Conservation (phyloP, 2,888 invertebrate genomes). For the Gastrophysa polygoni region DNA sequence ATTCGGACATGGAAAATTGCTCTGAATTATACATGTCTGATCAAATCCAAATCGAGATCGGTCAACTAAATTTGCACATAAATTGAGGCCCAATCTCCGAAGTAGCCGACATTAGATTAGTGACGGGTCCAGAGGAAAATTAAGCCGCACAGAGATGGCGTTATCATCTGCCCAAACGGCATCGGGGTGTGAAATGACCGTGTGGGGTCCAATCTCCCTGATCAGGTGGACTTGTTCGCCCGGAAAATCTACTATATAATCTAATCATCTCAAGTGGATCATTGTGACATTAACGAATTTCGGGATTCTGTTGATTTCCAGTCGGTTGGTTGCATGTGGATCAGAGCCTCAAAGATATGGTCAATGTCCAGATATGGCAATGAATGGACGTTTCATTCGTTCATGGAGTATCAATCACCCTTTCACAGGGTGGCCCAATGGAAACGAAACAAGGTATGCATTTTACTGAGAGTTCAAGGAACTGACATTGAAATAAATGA, state of each 20-base stretch:
- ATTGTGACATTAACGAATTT: conserved; percentile 13
- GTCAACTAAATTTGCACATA: conserved; percentile 8
- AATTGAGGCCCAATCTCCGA: conserved; percentile 19
- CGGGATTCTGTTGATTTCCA: not conserved
- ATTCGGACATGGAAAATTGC: not conserved
- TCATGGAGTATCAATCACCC: too few species aligned
- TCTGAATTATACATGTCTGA: too few species aligned
- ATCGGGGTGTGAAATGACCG: conserved; percentile 45
- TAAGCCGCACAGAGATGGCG: conserved; percentile 29
- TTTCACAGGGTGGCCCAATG: too few species aligned
- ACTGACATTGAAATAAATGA: too few species aligned
- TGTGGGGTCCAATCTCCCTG: conserved; percentile 37
- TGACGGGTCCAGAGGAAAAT: conserved; percentile 23
- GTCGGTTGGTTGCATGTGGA: not conserved
- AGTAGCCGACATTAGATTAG: conserved; percentile 29
- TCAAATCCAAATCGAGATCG: too few species aligned
- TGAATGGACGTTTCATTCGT: too few species aligned
- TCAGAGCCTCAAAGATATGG: not conserved
- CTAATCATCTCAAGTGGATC: conserved; percentile 32
- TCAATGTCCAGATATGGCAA: too few species aligned
- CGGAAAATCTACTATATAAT: conserved; percentile 38
- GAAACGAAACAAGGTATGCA: too few species aligned
- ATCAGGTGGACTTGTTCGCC: conserved; percentile 37
- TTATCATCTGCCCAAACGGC: conserved; percentile 46
- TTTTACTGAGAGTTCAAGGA: too few species aligned